phyloP scores from a whole-genome alignment of 1,140 invertebrate genomes.

The Dendrolimus kikuchii region DNA sequence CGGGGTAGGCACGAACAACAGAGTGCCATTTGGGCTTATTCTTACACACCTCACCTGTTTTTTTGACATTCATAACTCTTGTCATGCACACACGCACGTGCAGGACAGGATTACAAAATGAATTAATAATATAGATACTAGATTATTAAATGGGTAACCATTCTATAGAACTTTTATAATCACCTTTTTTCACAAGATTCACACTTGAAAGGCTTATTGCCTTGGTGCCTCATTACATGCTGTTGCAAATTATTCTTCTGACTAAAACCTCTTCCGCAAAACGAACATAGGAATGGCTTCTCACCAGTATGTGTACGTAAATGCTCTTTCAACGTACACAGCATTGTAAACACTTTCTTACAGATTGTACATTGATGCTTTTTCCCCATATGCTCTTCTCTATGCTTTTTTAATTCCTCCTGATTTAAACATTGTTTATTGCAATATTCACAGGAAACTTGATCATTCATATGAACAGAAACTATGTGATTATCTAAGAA shows the following conservation, averaged over 20 bases:
- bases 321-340: conserved; percentile 73
- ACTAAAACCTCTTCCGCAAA: conserved; percentile 68
- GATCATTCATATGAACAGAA: conserved; percentile 48
- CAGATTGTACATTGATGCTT: conserved; percentile 75
- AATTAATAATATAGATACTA: no score
- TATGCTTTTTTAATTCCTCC: conserved; percentile 43
- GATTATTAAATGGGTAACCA: no score
- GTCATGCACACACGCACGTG: no score
- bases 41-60: no score
- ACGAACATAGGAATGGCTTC: conserved; percentile 72
- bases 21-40: no score
- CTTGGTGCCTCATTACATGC: conserved; percentile 71
- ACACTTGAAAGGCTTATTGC: conserved; percentile 72
- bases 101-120: no score
- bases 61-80: no score
- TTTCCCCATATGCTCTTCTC: conserved; percentile 66
- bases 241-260: conserved; percentile 74
- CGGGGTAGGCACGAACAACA: no score
- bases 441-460: conserved; percentile 47
- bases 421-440: conserved; percentile 42
- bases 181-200: conserved; percentile 61
- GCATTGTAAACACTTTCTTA: conserved; percentile 72
- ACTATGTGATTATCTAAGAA: conserved; percentile 66
- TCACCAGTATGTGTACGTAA: conserved; percentile 73
- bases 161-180: neutral